Conservation (phyloP, 2,888 invertebrate species). For the Ochropleura plecta region DNA sequence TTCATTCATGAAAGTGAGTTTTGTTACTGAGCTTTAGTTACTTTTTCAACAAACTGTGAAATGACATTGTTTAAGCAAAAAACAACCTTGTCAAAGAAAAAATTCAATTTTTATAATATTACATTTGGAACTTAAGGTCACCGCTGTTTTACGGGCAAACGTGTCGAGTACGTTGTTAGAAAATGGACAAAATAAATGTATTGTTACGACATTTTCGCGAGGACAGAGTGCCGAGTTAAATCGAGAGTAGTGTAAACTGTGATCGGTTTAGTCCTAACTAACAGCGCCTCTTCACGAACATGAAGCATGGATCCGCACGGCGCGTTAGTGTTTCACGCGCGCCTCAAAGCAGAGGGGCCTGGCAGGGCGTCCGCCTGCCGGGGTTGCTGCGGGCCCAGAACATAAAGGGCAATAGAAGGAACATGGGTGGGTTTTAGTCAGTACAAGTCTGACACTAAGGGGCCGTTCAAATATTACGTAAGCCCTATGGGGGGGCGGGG, state of each 20-base stretch:
- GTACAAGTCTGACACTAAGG: too few species aligned
- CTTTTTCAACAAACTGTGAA: neutral
- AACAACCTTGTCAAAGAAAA: constrained; percentile 31
- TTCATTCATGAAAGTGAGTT: constrained; percentile 29
- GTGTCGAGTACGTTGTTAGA: constrained; percentile 38
- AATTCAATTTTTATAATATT: constrained; percentile 20
- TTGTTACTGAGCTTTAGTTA: neutral
- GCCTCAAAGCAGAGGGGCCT: too few species aligned
- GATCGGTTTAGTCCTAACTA: neutral
- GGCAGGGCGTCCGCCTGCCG: too few species aligned
- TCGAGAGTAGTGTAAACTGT: constrained; percentile 32
- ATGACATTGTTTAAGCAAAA: constrained; percentile 20
- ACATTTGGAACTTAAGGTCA: constrained; percentile 40
- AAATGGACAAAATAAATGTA: constrained; percentile 45
- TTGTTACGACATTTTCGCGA: constrained; percentile 49
- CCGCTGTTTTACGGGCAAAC: constrained; percentile 26
- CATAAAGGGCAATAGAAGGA: too few species aligned
- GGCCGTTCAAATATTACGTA: too few species aligned
- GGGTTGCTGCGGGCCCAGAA: too few species aligned
- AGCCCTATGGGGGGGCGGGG: too few species aligned
- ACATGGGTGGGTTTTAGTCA: too few species aligned
- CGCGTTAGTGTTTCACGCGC: too few species aligned
- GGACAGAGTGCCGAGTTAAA: constrained; percentile 44
- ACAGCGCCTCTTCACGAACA: too few species aligned
- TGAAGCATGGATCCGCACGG: too few species aligned